Evolutionary conservation across 1,140 invertebrate genomes (phyloP).

Genomic region (Papilio dardanus): DNA sequence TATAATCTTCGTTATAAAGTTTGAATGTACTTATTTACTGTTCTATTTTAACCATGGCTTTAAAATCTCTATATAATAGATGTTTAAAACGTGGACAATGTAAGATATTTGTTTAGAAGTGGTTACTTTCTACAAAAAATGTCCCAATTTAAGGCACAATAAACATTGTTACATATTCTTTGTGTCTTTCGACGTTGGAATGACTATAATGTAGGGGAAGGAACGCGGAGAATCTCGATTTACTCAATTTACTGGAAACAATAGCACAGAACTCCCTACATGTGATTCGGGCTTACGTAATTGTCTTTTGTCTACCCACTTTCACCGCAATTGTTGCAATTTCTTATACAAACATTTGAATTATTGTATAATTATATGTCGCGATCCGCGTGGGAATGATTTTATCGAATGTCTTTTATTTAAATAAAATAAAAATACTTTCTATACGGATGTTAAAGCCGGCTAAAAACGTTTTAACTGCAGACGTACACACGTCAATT

Average conservation of each 20-base stretch:
- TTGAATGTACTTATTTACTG: too few species aligned
- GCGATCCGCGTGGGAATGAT: background rate
- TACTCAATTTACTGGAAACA: slow-evolving; percentile 32
- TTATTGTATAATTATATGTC: background rate
- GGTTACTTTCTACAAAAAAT: too few species aligned
- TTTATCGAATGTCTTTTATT: background rate
- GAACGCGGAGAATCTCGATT: slow-evolving; percentile 22
- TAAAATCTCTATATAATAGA: too few species aligned
- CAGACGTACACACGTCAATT: too few species aligned
- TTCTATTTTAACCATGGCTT: too few species aligned
- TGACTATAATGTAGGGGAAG: background rate
- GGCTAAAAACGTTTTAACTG: too few species aligned
- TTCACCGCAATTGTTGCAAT: background rate
- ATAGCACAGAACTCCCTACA: slow-evolving; percentile 23
- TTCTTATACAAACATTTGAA: slow-evolving; percentile 10
- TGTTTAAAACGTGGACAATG: too few species aligned
- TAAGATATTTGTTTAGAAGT: too few species aligned
- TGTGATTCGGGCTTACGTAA: slow-evolving; percentile 24
- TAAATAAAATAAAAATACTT: background rate
- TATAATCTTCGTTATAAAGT: too few species aligned
- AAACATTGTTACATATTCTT: background rate
- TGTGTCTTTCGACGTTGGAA: background rate
- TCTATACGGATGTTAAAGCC: background rate
- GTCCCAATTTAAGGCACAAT: background rate
- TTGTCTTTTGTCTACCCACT: slow-evolving; percentile 22